Base-by-base conservation (phyloP, 2,888 invertebrate genomes). In the Chouioia cunea region DNA sequence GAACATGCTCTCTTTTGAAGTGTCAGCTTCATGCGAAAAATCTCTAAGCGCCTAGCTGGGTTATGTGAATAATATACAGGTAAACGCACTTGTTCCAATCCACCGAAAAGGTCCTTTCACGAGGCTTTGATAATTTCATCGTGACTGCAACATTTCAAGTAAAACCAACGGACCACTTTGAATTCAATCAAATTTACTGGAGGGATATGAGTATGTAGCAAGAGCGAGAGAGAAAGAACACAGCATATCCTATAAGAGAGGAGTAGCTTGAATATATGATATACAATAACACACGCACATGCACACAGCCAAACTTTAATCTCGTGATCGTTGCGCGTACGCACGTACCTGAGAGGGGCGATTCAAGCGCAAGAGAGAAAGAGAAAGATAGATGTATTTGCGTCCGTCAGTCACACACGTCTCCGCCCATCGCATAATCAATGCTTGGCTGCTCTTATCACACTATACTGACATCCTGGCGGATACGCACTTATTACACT, bases 1-100 rank as follows among this genome's bases (percentile, higher is more conserved):
- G 27, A 64, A 65, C 16, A 23, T 59, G 4, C n/a, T 20, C 20
- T 58, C 36, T 36, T 36, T 65, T 64, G 27, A 52, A 62, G 46
- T 27, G 48, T 60, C n/a, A 47, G n/a, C 54, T 65, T 56, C 48
- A 60, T 48, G 36, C 36, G 36, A 36, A 36, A 47, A 58, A 64
- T 53, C 18, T 36, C 36, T n/a, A 36, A n/a, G 6, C 18, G 16
- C 54, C 10, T 10, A 36, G 16, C 23, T 54, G 48, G 64, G 64
- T 64, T 70, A 65, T 59, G 54, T 53, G 60, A 48, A 65, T 70
- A 50, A 56, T 47, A 70, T 56, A 70, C 60, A 70, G 48, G 27
- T 59, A 23, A 18, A 52, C n/a, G 0, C 43, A 10, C 16, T 46
- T 54, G n/a, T 63, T 44, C 50, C 22, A 27, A 4, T 18, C 50